Conservation (phyloP, 2,113 vertebrate genomes). For the Numenius arquata region DNA sequence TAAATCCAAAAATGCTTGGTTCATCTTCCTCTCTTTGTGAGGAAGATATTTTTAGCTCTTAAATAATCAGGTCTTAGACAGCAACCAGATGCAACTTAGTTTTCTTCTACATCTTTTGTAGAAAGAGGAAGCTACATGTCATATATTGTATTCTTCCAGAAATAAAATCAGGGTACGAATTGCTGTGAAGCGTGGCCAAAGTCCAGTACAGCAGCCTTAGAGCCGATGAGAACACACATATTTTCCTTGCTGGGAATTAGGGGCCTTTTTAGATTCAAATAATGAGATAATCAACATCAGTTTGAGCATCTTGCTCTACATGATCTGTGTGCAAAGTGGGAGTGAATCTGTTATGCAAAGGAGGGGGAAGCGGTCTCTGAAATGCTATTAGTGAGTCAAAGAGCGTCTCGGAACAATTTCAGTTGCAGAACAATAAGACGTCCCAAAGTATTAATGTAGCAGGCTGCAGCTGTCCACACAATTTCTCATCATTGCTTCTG, state of each 20-base stretch:
- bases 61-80: background rate
- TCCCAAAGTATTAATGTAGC: background rate
- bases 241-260: slow-evolving; percentile 2
- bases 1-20: background rate
- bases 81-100: background rate
- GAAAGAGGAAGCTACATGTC: background rate
- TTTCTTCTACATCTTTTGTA: background rate
- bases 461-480: background rate
- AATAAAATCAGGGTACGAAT: background rate
- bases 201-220: background rate
- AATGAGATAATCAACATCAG: slow-evolving; percentile 15
- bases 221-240: background rate
- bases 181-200: background rate
- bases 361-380: background rate
- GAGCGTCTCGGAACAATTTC: background rate
- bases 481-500: background rate
- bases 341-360: background rate
- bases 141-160: background rate
- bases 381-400: background rate
- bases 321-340: background rate
- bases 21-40: background rate
- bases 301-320: background rate
- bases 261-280: slow-evolving; percentile 15
- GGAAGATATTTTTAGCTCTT: background rate
- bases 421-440: background rate